These are phyloP conservation scores for Selene dorsalis DNA, from an alignment of 2,797 vertebrate genomes.

Conservation along the genomic window DNA sequence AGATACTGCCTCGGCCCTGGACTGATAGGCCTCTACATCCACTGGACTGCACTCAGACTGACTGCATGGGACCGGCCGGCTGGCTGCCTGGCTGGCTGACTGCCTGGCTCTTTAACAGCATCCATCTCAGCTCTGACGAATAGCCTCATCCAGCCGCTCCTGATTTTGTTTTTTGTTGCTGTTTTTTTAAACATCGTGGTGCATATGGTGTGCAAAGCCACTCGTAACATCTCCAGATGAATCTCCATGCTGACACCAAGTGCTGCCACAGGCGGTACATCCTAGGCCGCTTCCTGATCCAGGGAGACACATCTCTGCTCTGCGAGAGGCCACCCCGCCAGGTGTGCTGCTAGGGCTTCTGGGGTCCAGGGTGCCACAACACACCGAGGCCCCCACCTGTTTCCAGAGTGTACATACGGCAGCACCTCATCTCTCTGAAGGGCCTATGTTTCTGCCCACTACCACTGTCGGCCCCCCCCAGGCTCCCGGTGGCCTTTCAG, in stretches of 20 bases:
- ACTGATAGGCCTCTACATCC: conserved; percentile 72
- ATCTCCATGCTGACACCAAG: conserved; percentile 61
- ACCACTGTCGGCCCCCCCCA: not conserved
- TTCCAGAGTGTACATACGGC: not conserved
- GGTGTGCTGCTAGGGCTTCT: conserved; percentile 47
- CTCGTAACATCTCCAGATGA: conserved; percentile 68
- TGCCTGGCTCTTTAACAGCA: conserved; percentile 60
- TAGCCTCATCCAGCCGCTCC: conserved; percentile 50
- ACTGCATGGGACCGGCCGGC: conserved; percentile 57
- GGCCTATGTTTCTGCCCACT: conserved; percentile 19
- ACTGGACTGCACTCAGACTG: conserved; percentile 62
- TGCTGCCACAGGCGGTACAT: conserved; percentile 45
- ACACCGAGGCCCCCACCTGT: not conserved
- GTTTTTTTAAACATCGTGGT: conserved; percentile 56
- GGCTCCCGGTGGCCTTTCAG: conserved; percentile 54
- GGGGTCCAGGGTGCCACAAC: conserved; percentile 15
- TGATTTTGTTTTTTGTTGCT: conserved; percentile 37
- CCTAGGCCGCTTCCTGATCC: conserved; percentile 27
- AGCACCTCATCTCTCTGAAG: conserved; percentile 27
- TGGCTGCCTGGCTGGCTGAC: conserved; percentile 55
- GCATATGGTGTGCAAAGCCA: conserved; percentile 75
- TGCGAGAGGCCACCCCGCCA: conserved; percentile 45
- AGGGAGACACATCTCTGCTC: conserved; percentile 38
- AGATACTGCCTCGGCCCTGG: conserved; percentile 77
- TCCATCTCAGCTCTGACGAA: conserved; percentile 67